phyloP scores from a whole-genome alignment of 2,797 vertebrate species.

The Coendou prehensilis region DNA sequence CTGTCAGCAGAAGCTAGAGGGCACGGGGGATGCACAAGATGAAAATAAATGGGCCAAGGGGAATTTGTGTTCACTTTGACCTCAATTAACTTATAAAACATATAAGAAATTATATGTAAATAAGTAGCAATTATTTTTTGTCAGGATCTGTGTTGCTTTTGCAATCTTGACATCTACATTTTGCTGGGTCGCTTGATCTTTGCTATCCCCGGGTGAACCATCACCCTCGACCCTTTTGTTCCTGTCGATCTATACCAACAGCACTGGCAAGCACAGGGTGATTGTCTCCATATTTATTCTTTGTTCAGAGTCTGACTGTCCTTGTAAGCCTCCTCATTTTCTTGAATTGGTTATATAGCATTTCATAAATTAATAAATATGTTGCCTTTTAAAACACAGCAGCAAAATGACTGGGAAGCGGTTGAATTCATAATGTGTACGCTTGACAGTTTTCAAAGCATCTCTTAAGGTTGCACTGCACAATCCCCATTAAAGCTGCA shows the following conservation, averaged over 20 bases:
- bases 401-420: background rate
- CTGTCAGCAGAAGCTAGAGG: background rate
- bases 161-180: conserved; percentile 14
- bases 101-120: conserved; percentile 71
- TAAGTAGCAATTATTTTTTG: conserved; percentile 70
- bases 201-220: no score
- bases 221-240: background rate
- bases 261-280: conserved; percentile 69
- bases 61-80: conserved; percentile 66
- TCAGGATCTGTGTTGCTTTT: background rate
- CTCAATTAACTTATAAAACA: conserved; percentile 74
- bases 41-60: conserved; percentile 39
- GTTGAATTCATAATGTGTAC: background rate
- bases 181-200: conserved; percentile 12
- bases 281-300: conserved; percentile 31
- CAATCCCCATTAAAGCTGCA: background rate
- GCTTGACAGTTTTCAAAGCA: background rate
- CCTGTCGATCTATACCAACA: background rate
- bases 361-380: conserved; percentile 57
- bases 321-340: conserved; percentile 42
- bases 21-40: background rate
- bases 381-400: conserved; percentile 27
- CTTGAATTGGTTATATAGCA: background rate
- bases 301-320: rapidly evolving
- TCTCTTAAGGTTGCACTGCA: background rate